Base-by-base conservation (phyloP, 2,888 invertebrate genomes). In the Pterostichus madidus region DNA sequence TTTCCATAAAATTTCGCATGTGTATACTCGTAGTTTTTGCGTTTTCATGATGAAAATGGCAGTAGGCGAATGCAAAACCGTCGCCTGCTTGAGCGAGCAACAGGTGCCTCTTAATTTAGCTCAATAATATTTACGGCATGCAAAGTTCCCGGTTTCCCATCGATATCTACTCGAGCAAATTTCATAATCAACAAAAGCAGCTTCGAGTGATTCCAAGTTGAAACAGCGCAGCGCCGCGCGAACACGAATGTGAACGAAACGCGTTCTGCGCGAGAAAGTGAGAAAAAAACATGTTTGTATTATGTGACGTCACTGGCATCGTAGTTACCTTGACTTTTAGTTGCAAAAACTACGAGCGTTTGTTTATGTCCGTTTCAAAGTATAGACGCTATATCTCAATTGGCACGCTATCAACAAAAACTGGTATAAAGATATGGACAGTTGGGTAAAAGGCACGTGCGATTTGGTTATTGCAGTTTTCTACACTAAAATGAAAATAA, bases 321-420 rank as follows among this genome's bases (percentile, higher is more conserved):
- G 71, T 73, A 77, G 75, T 75, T 80, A 80, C 80, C 80, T 80
- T 80, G 80, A 80, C 80, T 80, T 80, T 80, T 80, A 73, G 80
- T 56, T 80, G 71, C 17, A 71, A 80, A 80, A 80, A 80, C 80
- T 68, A 80, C 49, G 52, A 46, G 49, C 17, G 24, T 80, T 80
- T 80, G 80, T 80, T 80, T 80, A 80, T 73, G 73, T 80, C 73
- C 56, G 73, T 44, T 73, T 71, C 39, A 46, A 56, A 71, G 73
- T 80, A 80, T 35, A 49, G 24, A 32, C 49, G 80, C 35, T 24
- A 32, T 80, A 46, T 68, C 35, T 75, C 44, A 39, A 80, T 68
- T 80, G 64, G 80, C 80, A 64, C 52, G 13, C 13, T 75, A 75
- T 75, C 75, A 75, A 75, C 75, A 32, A 77, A 73, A 52, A 75